Evolutionary conservation across 2,113 vertebrate species (phyloP).

Genomic region (Anser cygnoides): DNA sequence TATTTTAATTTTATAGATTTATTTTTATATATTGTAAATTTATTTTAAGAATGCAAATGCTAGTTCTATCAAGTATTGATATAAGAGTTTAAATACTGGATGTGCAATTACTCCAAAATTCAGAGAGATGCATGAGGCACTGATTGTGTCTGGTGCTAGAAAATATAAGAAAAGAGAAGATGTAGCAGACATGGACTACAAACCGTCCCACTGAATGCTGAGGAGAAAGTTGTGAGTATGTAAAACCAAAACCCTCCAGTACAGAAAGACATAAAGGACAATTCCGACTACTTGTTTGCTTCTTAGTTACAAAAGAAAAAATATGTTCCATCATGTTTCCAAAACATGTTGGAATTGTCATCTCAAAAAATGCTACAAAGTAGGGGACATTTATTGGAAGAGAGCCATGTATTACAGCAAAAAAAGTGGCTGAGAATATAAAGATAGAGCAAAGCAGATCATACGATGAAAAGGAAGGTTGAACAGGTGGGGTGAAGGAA

Average conservation of each 20-base stretch:
- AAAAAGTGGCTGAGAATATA: background rate
- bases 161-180: background rate
- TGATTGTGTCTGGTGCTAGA: background rate
- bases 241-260: background rate
- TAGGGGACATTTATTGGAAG: accelerated
- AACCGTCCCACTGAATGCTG: too few species aligned
- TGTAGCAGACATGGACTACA: background rate
- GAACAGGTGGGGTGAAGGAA: background rate
- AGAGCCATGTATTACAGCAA: background rate
- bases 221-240: background rate
- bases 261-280: background rate
- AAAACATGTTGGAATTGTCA: background rate
- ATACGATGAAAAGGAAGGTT: background rate
- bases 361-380: background rate
- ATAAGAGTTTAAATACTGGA: background rate
- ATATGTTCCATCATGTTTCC: background rate
- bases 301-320: background rate
- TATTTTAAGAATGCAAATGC: background rate
- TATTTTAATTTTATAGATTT: background rate
- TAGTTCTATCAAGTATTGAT: background rate
- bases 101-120: background rate
- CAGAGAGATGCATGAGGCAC: background rate
- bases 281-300: background rate
- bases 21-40: background rate
- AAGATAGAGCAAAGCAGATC: background rate